Evolutionary conservation across 1,140 invertebrate genomes (phyloP), one percentile per base, ranked within the genome.

Genomic region (Halyomorpha halys): DNA sequence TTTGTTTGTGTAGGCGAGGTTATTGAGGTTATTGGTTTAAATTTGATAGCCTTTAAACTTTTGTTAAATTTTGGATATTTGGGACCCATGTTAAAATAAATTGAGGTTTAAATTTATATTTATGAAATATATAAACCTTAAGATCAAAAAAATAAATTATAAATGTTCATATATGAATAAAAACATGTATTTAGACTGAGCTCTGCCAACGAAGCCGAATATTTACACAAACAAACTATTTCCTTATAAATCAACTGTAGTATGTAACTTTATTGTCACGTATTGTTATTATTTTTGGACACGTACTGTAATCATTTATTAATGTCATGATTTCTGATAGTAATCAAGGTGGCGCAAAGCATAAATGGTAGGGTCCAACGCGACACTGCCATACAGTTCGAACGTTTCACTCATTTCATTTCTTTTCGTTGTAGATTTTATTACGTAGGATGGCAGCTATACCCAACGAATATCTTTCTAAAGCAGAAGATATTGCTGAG

Each of bases 401-500:
- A 56, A 56, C 53, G 19, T 56, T 56, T 56, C 18, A 56, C 4
- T 21, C 21, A 2, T 9, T 16, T 49, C 21, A 4, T 49, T 21
- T 19, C 47, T 49, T 49, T 49, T 21, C 21, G 47, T 49, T 49
- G n/a, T 49, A 49, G 34, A 39, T 39, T 49, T 49, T 49, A 19
- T 21, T 18, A 19, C 47, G 11, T 19, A 49, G 47, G 16, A 56
- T 56, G 53, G 23, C 23, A 23, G 6, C 18, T 51, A 30, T 69
- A 53, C 65, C 65, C 8, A 62, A 65, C 34, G 68, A 69, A 51
- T 67, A 64, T 66, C 21, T 69, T 30, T 68, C 68, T 23, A 69
- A 66, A 67, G 68, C 68, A 3, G 68, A 69, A 66, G 68, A 69
- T 61, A 44, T 69, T 44, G 68, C 68, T 25, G 68, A 69, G 53